Percentiles rank a stretch among this genome's conserved stretches.
These are phyloP conservation scores for Cisticola juncidis DNA, from an alignment of 2,113 vertebrate species.

Conservation along the genomic window DNA sequence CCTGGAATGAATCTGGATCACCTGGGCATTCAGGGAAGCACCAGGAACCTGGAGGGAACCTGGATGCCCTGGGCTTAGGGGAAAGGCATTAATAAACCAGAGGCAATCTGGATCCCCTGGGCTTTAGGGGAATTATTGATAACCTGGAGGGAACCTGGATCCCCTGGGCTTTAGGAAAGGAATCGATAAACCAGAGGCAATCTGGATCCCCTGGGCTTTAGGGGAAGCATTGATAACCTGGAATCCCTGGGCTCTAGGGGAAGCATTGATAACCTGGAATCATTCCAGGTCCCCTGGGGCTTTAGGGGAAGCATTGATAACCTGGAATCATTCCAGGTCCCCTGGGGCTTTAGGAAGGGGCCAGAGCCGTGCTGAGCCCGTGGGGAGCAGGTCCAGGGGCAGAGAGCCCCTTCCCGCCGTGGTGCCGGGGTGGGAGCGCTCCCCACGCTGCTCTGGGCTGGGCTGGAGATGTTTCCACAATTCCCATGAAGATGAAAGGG, in stretches of 20 bases:
- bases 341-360: neutral
- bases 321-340: neutral
- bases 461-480: neutral
- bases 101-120: neutral
- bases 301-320: neutral
- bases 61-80: neutral
- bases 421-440: neutral
- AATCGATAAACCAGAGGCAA: neutral
- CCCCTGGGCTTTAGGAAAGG: neutral
- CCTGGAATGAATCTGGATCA: neutral
- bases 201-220: neutral
- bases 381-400: neutral
- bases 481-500: slow-evolving; percentile 14
- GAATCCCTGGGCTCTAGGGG: neutral
- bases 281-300: too few relatives aligned
- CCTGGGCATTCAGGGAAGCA: neutral
- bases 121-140: neutral
- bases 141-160: neutral
- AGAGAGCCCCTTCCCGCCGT: neutral
- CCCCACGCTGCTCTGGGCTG: neutral
- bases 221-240: neutral
- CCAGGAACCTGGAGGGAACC: neutral
- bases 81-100: neutral
- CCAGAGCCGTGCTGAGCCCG: neutral
- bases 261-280: neutral